A percentile compares a stretch with the other conserved stretches of the same genome.
phyloP scores from a whole-genome alignment of 2,888 invertebrate species.

The Lycia hirtaria region DNA sequence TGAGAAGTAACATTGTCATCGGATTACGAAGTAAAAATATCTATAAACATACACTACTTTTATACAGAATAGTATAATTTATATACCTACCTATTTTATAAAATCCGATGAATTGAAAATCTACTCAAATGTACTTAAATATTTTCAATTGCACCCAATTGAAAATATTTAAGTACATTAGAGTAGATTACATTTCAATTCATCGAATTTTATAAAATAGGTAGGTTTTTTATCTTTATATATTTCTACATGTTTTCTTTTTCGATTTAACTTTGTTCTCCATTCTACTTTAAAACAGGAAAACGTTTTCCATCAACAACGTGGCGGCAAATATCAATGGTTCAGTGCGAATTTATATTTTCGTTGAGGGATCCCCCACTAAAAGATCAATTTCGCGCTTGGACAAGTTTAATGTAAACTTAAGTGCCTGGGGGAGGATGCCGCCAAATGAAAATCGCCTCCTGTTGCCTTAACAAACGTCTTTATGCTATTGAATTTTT shows the following conservation, averaged over 20 bases:
- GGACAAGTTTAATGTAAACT: conserved; percentile 83
- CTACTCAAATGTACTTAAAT: no score
- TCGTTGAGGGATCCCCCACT: conserved; percentile 76
- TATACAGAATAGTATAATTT: no score
- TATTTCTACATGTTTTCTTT: neutral
- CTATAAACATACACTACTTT: no score
- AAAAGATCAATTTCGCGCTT: conserved; percentile 85
- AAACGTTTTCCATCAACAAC: conserved; percentile 45
- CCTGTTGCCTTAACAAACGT: conserved; percentile 74
- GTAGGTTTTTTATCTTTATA: no score
- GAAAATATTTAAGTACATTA: no score
- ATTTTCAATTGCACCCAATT: no score
- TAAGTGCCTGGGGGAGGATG: conserved; percentile 77
- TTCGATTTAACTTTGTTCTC: neutral
- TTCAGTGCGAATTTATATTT: conserved; percentile 76
- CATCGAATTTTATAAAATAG: no score
- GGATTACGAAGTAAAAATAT: no score
- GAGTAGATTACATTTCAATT: no score
- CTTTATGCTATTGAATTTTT: conserved; percentile 77
- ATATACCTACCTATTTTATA: no score
- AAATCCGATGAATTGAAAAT: no score
- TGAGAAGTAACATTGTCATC: no score
- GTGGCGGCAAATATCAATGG: conserved; percentile 70
- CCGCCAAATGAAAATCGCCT: conserved; percentile 73
- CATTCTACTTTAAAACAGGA: conserved; percentile 22